Evolutionary conservation across 1,140 invertebrate genomes (phyloP), one percentile per base, ranked within the genome.

Genomic region (Papilio polytes): DNA sequence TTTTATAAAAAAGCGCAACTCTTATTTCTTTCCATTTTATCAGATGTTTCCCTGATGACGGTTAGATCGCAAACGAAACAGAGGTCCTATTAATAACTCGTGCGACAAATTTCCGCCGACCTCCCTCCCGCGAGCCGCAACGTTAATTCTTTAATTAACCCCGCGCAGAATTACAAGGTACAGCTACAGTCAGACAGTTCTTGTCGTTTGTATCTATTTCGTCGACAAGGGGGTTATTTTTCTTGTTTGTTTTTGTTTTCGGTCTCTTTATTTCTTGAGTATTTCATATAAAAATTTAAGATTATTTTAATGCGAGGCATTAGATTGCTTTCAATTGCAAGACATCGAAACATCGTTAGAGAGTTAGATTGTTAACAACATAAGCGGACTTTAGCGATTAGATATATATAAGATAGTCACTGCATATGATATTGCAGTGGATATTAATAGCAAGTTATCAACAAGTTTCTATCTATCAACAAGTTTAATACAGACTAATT

Each of bases 141-240:
- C 80, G 74, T 84, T 87, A 88, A 90, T 92, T 91, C 86, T 91
- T 90, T 91, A 92, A 92, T 92, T 91, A 92, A 90, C 91, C 89
- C 86, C 82, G 82, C 83, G 80, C 80, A 80, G 87, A 89, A 92
- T 91, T 90, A 92, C 85, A 88, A 87, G 86, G 86, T 86, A 88
- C 85, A 82, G 86, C 81, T 86, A 87, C 85, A 83, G 85, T 80
- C 85, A 84, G 84, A 89, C 85, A 91, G 88, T 89, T 86, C 87
- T 83, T 66, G 63, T 82, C 86, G 89, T 91, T 92, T 89, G 86
- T 92, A 89, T 91, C 84, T 86, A 90, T 89, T 86, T 84, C 73
- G 80, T 76, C 81, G 82, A 81, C 82, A 82, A 80, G 80, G 80
- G 80, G 78, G 70, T 12, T 73, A 48, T 36, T 70, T 56, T 77